Percentiles rank a stretch among this genome's conserved stretches.
These are phyloP conservation scores for Heliconius erato DNA, from an alignment of 2,888 invertebrate species.

Conservation along the genomic window DNA sequence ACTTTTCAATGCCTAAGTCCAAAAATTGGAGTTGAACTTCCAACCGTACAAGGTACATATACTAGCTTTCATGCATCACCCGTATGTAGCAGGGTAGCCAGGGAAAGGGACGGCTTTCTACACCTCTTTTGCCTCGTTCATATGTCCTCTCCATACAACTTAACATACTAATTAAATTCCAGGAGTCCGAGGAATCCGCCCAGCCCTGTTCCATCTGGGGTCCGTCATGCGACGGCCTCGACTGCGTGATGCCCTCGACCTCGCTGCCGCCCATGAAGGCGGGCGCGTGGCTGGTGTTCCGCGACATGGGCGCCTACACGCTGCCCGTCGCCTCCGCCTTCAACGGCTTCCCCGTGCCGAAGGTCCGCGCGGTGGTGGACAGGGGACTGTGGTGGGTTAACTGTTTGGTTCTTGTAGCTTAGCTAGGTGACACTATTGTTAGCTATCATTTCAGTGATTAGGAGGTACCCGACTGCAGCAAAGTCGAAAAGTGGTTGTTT, in stretches of 20 bases:
- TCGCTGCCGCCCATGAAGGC: conserved; percentile 89
- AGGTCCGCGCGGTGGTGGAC: conserved; percentile 88
- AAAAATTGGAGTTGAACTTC: neutral
- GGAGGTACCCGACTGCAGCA: too few relatives aligned
- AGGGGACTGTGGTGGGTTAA: conserved; percentile 85
- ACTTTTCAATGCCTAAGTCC: too few relatives aligned
- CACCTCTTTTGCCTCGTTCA: too few relatives aligned
- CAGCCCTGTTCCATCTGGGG: conserved; percentile 94
- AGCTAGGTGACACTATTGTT: too few relatives aligned
- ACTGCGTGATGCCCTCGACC: conserved; percentile 89
- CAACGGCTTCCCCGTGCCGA: conserved; percentile 96
- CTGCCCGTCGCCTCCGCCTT: conserved; percentile 96
- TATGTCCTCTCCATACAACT: too few relatives aligned
- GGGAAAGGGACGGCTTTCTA: too few relatives aligned
- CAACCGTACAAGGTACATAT: too few relatives aligned
- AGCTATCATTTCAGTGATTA: too few relatives aligned
- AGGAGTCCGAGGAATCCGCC: conserved; percentile 54
- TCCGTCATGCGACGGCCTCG: conserved; percentile 97
- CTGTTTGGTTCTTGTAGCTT: too few relatives aligned
- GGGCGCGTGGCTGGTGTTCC: conserved; percentile 96
- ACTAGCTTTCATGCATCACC: too few relatives aligned
- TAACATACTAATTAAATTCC: neutral
- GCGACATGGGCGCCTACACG: conserved; percentile 99
- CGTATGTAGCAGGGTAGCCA: too few relatives aligned
- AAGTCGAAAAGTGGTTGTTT: too few relatives aligned